Conservation (phyloP, 1,140 invertebrate species). For the Homalodisca vitripennis region DNA sequence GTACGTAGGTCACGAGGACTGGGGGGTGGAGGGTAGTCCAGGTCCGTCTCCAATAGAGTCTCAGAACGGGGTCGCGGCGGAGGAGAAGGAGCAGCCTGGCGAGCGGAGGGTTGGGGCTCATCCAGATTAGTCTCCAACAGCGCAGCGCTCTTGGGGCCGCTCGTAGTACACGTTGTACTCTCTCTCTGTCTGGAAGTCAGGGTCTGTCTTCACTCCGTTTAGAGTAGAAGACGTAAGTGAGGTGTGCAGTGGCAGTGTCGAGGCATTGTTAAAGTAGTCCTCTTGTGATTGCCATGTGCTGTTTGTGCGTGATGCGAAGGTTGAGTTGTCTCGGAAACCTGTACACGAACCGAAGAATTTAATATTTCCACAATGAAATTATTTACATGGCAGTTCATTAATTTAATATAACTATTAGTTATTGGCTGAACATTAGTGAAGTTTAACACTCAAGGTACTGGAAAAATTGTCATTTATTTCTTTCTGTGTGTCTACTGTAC, state of each 20-base stretch:
- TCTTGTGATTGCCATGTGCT: conserved; percentile 57
- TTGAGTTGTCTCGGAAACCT: conserved; percentile 77
- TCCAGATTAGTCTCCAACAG: conserved; percentile 58
- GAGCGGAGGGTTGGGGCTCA: conserved; percentile 59
- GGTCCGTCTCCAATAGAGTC: conserved; percentile 86
- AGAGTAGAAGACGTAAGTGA: conserved; percentile 59
- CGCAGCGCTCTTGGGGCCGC: conserved; percentile 53
- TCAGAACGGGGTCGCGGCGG: conserved; percentile 72
- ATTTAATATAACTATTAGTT: too few species aligned
- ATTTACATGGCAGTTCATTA: too few species aligned
- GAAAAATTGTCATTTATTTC: too few species aligned
- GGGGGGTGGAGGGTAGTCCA: conserved; percentile 61
- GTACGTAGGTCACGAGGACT: conserved; percentile 56
- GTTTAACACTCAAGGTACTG: too few species aligned
- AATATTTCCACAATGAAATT: too few species aligned
- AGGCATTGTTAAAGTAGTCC: conserved; percentile 66
- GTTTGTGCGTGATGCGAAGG: conserved; percentile 66
- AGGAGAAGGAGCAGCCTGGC: conserved; percentile 21
- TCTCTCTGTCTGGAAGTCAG: conserved; percentile 34
- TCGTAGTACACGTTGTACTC: conserved; percentile 43
- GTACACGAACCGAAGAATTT: conserved; percentile 47
- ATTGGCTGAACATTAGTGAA: too few species aligned
- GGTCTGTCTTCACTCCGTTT: conserved; percentile 45
- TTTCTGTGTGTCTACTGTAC: too few species aligned
- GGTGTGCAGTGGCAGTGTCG: conserved; percentile 66